Evolutionary conservation across 2,113 vertebrate genomes (phyloP).

Genomic region (Muscicapa adusta): DNA sequence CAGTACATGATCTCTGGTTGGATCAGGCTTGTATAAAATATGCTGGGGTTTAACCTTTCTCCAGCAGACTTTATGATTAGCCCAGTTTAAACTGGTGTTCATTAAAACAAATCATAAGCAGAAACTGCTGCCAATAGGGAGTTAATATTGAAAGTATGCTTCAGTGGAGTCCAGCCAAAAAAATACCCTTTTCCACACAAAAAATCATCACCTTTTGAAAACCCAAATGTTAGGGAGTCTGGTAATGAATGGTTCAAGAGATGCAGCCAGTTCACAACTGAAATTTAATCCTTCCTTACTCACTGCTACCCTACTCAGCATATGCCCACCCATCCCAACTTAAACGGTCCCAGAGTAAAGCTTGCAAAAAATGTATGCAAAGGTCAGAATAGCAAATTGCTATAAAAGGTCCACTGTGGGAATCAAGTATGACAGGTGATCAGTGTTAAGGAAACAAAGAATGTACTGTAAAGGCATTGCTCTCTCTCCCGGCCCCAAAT

Average conservation of each 20-base stretch:
- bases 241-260: slow-evolving; percentile 45
- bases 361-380: slow-evolving; percentile 50
- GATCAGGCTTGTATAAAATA: neutral
- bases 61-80: neutral
- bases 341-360: slow-evolving; percentile 29
- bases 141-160: slow-evolving; percentile 46
- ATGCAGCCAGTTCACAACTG: slow-evolving; percentile 25
- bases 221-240: slow-evolving; percentile 8
- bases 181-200: slow-evolving; percentile 43
- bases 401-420: slow-evolving; percentile 53
- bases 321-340: slow-evolving; percentile 19
- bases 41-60: neutral
- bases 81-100: slow-evolving; percentile 23
- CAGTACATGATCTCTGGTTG: neutral
- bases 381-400: slow-evolving; percentile 62
- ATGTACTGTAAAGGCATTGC: slow-evolving; percentile 38
- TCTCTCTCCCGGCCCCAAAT: neutral
- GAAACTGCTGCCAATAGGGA: slow-evolving; percentile 34
- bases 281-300: slow-evolving; percentile 42
- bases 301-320: neutral
- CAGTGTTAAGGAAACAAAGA: slow-evolving; percentile 62
- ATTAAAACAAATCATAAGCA: slow-evolving; percentile 34
- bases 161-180: slow-evolving; percentile 29
- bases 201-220: slow-evolving; percentile 60
- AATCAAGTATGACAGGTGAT: slow-evolving; percentile 66